These are phyloP conservation scores for Cacatua alba DNA, from an alignment of 2,113 vertebrate genomes.

Conservation along the genomic window DNA sequence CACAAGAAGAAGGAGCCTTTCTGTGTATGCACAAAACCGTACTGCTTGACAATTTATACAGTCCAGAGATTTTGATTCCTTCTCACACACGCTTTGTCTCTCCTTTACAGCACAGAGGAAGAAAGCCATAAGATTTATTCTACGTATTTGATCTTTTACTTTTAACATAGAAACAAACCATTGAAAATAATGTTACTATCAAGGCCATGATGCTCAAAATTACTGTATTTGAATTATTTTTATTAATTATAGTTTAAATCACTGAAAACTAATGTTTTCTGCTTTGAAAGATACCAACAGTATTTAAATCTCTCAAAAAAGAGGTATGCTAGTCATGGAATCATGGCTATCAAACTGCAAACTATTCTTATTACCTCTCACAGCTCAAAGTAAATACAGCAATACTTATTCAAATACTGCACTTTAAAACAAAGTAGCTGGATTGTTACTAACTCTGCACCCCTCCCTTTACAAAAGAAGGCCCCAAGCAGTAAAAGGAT, in stretches of 20 bases:
- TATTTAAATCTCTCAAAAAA: neutral
- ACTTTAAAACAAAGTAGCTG: neutral
- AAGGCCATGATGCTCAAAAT: neutral
- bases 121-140: neutral
- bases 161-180: neutral
- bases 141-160: neutral
- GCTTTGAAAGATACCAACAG: neutral
- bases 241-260: neutral
- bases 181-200: neutral
- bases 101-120: slow-evolving; percentile 67
- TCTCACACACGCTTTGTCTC: slow-evolving; percentile 70
- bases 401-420: neutral
- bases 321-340: neutral
- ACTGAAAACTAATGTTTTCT: neutral
- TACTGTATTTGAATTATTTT: neutral
- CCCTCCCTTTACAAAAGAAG: neutral
- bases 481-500: neutral
- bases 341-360: neutral
- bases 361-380: neutral
- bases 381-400: neutral
- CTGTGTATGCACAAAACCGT: slow-evolving; percentile 79
- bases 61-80: slow-evolving; percentile 75
- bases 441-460: neutral
- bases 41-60: slow-evolving; percentile 69
- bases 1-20: slow-evolving; percentile 78